A percentile compares a stretch with the other conserved stretches of the same genome.
Conservation (phyloP, 1,140 invertebrate species). For the Cecropterus lyciades region DNA sequence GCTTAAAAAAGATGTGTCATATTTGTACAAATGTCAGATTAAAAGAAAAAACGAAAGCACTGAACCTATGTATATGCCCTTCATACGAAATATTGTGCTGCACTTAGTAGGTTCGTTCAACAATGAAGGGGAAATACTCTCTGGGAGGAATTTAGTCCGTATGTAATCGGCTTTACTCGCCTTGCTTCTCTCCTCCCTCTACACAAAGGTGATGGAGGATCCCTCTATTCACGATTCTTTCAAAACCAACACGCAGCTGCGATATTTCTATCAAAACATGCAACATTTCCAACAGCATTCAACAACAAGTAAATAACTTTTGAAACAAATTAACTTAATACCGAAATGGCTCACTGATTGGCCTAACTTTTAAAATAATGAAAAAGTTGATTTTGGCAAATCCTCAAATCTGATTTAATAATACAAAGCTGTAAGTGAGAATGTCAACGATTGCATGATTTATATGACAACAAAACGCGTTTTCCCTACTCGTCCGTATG, state of each 20-base stretch:
- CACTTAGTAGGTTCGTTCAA: slow-evolving; percentile 47
- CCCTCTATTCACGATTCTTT: slow-evolving; percentile 46
- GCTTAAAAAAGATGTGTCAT: too few species aligned
- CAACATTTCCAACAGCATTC: slow-evolving; percentile 4
- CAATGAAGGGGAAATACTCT: slow-evolving; percentile 64
- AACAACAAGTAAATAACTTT: slow-evolving; percentile 5
- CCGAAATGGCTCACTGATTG: slow-evolving; percentile 15
- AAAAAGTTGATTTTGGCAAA: slow-evolving; percentile 38
- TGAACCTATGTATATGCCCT: too few species aligned
- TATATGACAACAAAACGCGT: slow-evolving; percentile 20
- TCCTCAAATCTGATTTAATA: slow-evolving; percentile 35
- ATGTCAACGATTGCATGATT: slow-evolving; percentile 36
- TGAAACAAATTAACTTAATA: slow-evolving; percentile 10
- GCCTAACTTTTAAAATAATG: slow-evolving; percentile 25
- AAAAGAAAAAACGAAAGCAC: too few species aligned
- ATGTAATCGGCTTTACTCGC: slow-evolving; percentile 76
- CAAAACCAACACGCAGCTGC: slow-evolving; percentile 42
- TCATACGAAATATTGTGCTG: slow-evolving; percentile 51
- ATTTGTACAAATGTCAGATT: too few species aligned
- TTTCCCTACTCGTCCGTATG: slow-evolving; percentile 8
- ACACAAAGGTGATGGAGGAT: slow-evolving; percentile 42
- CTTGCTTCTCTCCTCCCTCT: slow-evolving; percentile 39
- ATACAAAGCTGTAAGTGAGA: slow-evolving; percentile 36
- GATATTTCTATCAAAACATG: slow-evolving; percentile 22
- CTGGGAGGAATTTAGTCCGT: slow-evolving; percentile 58